Conservation (phyloP, 2,113 vertebrate genomes). For the Mirounga angustirostris region DNA sequence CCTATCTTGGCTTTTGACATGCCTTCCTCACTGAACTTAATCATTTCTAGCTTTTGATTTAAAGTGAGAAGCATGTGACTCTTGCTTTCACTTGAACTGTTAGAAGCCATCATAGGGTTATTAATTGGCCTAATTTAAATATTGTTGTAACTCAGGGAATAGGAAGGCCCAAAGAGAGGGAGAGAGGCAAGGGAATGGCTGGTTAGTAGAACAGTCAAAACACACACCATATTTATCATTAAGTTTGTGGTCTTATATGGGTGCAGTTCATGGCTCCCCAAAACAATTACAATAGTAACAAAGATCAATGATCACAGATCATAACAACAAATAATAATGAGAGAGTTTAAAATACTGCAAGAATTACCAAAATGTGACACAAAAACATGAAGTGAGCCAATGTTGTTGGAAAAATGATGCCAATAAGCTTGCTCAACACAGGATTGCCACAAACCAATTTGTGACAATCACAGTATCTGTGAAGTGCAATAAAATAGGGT, state of each 20-base stretch:
- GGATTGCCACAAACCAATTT: background rate
- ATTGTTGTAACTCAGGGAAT: background rate
- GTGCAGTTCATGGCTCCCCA: background rate
- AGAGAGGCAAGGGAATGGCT: background rate
- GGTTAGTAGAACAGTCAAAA: background rate
- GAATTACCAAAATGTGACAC: background rate
- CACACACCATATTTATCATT: background rate
- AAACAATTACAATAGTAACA: background rate
- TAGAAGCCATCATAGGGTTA: background rate
- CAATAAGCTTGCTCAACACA: background rate
- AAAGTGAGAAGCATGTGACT: background rate
- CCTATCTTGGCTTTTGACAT: background rate
- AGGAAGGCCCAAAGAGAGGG: background rate
- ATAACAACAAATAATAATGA: background rate
- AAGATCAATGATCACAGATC: background rate
- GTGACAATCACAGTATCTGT: background rate
- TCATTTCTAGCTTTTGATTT: background rate
- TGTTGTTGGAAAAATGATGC: background rate
- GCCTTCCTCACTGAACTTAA: background rate
- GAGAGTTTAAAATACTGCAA: background rate
- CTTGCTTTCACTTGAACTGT: background rate
- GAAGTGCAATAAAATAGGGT: background rate
- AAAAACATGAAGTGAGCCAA: background rate
- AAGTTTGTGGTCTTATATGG: background rate
- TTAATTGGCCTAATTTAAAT: background rate